A percentile compares a stretch with the other conserved stretches of the same genome.
Evolutionary conservation across 1,140 invertebrate genomes (phyloP).

Genomic region (Trichogramma pretiosum): DNA sequence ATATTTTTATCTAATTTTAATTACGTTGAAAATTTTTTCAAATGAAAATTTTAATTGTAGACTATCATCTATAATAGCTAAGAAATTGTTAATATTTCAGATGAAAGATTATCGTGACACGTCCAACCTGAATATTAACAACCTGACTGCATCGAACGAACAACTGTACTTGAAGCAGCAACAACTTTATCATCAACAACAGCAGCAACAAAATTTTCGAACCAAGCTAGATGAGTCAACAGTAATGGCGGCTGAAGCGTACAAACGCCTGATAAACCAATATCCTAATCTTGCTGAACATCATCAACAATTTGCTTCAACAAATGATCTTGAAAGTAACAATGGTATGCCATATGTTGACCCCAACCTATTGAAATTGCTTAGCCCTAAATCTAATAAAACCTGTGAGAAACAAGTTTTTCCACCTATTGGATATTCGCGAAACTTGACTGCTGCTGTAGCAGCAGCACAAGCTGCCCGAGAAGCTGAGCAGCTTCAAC

Average conservation of each 20-base stretch:
- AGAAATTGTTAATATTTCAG: slow-evolving; percentile 4
- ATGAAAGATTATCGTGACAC: slow-evolving; percentile 31
- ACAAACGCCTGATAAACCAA: slow-evolving; percentile 30
- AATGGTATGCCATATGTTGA: slow-evolving; percentile 14
- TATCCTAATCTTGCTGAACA: slow-evolving; percentile 29
- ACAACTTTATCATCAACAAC: slow-evolving; percentile 22
- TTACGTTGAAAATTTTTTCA: background rate
- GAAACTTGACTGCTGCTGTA: slow-evolving; percentile 23
- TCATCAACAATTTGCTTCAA: slow-evolving; percentile 1
- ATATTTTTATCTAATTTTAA: background rate
- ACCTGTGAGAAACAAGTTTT: slow-evolving; percentile 27
- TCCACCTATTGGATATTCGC: slow-evolving; percentile 36
- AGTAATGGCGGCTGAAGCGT: slow-evolving; percentile 21
- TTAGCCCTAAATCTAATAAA: slow-evolving; percentile 32
- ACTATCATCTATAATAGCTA: background rate
- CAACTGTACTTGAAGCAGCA: slow-evolving; percentile 30
- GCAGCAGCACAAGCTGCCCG: slow-evolving; percentile 15
- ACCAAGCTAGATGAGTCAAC: slow-evolving; percentile 24
- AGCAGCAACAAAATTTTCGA: slow-evolving; percentile 19
- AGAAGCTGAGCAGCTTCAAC: slow-evolving; percentile 24
- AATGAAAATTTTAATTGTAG: background rate
- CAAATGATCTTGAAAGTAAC: background rate
- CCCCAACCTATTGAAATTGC: slow-evolving; percentile 30
- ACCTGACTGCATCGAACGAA: slow-evolving; percentile 27
- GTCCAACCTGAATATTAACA: slow-evolving; percentile 24